phyloP scores from a whole-genome alignment of 2,888 invertebrate genomes.

The Hemaris fuciformis region DNA sequence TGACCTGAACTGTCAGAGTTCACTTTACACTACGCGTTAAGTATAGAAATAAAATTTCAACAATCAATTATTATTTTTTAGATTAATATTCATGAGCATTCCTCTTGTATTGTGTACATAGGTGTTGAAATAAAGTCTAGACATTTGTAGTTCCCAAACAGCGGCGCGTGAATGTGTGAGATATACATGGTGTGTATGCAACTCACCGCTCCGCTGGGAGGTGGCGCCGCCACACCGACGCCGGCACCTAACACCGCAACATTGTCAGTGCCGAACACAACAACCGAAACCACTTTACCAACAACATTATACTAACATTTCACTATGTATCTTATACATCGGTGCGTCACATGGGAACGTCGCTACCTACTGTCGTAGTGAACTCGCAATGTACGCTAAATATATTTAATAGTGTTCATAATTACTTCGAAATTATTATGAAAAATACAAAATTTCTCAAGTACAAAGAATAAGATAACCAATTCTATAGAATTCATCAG shows the following conservation, averaged over 20 bases:
- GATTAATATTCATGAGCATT: too few species aligned
- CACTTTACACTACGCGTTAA: neutral
- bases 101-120: too few species aligned
- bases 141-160: neutral
- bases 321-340: neutral
- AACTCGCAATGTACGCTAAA: neutral
- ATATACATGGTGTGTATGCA: slow-evolving; percentile 8
- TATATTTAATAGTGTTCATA: too few species aligned
- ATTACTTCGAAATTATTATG: neutral
- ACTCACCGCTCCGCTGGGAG: slow-evolving; percentile 29
- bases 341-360: neutral
- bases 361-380: neutral
- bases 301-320: neutral
- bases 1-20: neutral
- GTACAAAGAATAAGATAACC: too few species aligned
- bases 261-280: slow-evolving; percentile 25
- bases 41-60: too few species aligned
- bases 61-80: too few species aligned
- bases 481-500: too few species aligned
- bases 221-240: slow-evolving; percentile 16
- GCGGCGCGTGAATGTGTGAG: neutral
- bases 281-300: neutral
- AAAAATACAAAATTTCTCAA: neutral
- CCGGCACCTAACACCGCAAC: slow-evolving; percentile 37
- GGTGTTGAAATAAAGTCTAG: neutral